These are phyloP conservation scores for Stichopus chloronotus DNA, from an alignment of 35 echinoderm and acorn worm genomes.

Conservation along the genomic window DNA sequence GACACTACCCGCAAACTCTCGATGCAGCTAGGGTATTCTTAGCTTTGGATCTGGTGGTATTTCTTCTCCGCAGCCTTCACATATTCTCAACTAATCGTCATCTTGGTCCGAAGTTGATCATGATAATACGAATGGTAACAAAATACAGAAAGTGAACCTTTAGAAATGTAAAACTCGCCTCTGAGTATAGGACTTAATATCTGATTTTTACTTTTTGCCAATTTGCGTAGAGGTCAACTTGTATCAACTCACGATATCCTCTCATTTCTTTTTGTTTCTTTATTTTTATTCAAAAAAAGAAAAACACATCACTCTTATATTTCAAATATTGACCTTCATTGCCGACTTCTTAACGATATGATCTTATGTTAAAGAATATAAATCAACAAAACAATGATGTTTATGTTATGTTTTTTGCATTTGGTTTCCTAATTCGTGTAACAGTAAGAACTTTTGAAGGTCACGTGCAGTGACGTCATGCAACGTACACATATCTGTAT, in stretches of 20 bases:
- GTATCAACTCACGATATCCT: background rate
- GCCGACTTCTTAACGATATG: too few relatives aligned
- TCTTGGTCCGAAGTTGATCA: constrained; percentile 90
- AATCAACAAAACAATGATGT: too few relatives aligned
- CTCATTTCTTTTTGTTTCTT: background rate
- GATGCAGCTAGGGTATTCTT: constrained; percentile 67
- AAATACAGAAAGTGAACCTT: too few relatives aligned
- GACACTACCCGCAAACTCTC: constrained; percentile 22
- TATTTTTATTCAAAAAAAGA: too few relatives aligned
- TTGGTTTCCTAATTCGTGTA: too few relatives aligned
- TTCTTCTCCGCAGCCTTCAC: constrained; percentile 82
- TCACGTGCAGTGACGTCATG: too few relatives aligned
- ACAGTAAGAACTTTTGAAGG: too few relatives aligned
- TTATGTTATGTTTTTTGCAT: too few relatives aligned
- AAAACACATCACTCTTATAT: too few relatives aligned
- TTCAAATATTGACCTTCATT: too few relatives aligned
- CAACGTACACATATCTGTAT: too few relatives aligned
- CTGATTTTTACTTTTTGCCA: background rate
- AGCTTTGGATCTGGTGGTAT: constrained; percentile 70
- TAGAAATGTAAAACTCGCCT: background rate
- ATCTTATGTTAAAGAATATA: too few relatives aligned
- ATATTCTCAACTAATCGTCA: constrained; percentile 74
- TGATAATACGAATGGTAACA: constrained; percentile 87
- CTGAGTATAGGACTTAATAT: background rate
- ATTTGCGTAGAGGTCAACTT: background rate